Conservation (phyloP, 1,140 invertebrate genomes). For the Drosophila miranda region DNA sequence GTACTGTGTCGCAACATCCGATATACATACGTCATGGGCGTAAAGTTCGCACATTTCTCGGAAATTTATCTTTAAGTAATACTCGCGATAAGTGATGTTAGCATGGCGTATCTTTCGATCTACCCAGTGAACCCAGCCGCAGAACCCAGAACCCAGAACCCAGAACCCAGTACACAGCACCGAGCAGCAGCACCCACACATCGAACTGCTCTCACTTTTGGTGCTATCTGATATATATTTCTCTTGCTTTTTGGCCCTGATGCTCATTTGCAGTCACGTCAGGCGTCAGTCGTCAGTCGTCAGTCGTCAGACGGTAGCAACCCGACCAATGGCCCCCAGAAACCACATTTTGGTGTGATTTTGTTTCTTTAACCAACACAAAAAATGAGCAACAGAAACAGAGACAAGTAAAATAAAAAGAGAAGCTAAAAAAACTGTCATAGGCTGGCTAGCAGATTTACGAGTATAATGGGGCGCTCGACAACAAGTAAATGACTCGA, state of each 20-base stretch:
- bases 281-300: conserved; percentile 56
- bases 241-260: conserved; percentile 17
- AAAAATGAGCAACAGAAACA: conserved; percentile 19
- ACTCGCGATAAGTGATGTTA: conserved; percentile 49
- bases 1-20: conserved; percentile 18
- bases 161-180: conserved; percentile 13
- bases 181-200: conserved; percentile 49
- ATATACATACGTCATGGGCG: conserved; percentile 59
- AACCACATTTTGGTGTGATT: conserved; percentile 47
- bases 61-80: conserved; percentile 52
- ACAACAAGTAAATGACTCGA: conserved; percentile 72
- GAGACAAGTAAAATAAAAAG: conserved; percentile 30
- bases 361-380: conserved; percentile 31
- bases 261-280: conserved; percentile 72
- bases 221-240: conserved; percentile 14
- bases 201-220: conserved; percentile 1
- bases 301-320: conserved; percentile 17
- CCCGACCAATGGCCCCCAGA: conserved; percentile 73
- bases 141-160: not conserved
- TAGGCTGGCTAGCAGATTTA: conserved; percentile 71
- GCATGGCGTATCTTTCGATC: conserved; percentile 45
- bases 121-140: not conserved
- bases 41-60: conserved; percentile 67
- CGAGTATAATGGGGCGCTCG: conserved; percentile 69
- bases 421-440: conserved; percentile 63